Evolutionary conservation across 35 echinoderm and acorn worm genomes (phyloP).

Genomic region (Lytechinus pictus): DNA sequence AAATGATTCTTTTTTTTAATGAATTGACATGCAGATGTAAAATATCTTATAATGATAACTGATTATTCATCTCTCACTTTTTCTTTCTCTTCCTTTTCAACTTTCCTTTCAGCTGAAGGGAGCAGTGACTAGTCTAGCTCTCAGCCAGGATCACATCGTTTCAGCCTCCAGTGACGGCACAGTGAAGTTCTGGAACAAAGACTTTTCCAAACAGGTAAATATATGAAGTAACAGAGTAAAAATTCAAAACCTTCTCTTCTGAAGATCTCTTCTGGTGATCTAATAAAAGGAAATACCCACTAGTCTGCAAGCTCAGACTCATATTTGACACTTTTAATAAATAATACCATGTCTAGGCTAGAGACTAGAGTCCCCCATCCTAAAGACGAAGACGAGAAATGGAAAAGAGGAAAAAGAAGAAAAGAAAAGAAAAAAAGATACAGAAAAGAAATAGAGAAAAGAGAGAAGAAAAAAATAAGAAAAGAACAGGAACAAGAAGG

Average conservation of each 20-base stretch:
- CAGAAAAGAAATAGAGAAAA: too few relatives aligned
- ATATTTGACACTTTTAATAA: too few relatives aligned
- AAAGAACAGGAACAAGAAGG: too few relatives aligned
- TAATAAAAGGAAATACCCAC: too few relatives aligned
- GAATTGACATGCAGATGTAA: neutral
- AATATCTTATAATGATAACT: neutral
- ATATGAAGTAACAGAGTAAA: neutral
- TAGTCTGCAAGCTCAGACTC: too few relatives aligned
- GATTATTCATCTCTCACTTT: neutral
- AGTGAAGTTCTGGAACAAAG: conserved; percentile 51
- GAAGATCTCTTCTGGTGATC: neutral
- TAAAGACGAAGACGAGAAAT: too few relatives aligned
- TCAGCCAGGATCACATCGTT: neutral
- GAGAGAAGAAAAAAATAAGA: too few relatives aligned
- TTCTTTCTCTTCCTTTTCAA: neutral
- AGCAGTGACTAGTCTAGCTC: neutral
- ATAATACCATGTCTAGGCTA: too few relatives aligned
- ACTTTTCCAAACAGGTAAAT: conserved; percentile 5
- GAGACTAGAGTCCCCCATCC: too few relatives aligned
- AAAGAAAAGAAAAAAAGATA: too few relatives aligned
- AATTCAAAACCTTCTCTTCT: neutral
- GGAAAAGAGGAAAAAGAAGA: too few relatives aligned
- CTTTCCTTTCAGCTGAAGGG: conserved; percentile 24
- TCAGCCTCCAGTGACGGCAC: conserved; percentile 53
- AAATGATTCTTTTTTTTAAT: too few relatives aligned